These are phyloP conservation scores for Gallinago solitaria DNA, from an alignment of 2,797 vertebrate genomes.

Conservation along the genomic window DNA sequence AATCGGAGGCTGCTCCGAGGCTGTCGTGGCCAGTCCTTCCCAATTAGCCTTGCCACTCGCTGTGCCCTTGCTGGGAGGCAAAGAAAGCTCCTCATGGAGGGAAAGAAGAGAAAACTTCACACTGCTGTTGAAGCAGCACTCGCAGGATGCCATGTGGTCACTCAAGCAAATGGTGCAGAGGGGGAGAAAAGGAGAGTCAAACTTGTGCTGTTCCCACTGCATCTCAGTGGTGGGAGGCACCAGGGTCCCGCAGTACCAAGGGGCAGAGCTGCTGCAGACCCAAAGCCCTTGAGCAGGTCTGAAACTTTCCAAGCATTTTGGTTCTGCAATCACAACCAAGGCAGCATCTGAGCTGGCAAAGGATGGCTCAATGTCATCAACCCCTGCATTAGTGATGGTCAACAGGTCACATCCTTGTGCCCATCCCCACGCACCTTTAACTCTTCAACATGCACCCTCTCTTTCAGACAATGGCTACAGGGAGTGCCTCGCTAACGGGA, in stretches of 20 bases:
- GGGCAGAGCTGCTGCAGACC: background rate
- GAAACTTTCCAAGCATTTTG: background rate
- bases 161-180: fast-evolving
- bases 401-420: background rate
- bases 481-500: constrained; percentile 89
- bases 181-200: background rate
- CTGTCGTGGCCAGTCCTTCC: background rate
- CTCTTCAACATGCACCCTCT: background rate
- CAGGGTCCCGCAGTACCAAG: fast-evolving
- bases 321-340: background rate
- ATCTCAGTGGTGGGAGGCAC: background rate
- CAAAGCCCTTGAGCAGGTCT: background rate
- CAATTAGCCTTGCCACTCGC: background rate
- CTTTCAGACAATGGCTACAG: constrained; percentile 91
- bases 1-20: background rate
- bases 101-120: background rate
- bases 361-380: background rate
- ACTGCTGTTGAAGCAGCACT: fast-evolving
- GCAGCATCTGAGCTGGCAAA: background rate
- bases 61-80: background rate
- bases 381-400: background rate
- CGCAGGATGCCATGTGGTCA: fast-evolving
- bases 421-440: fast-evolving
- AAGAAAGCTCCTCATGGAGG: background rate
- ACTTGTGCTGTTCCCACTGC: background rate